A percentile compares a stretch with the other conserved stretches of the same genome.
Conservation (phyloP, 2,797 vertebrate species). For the Rhinatrema bivittatum region DNA sequence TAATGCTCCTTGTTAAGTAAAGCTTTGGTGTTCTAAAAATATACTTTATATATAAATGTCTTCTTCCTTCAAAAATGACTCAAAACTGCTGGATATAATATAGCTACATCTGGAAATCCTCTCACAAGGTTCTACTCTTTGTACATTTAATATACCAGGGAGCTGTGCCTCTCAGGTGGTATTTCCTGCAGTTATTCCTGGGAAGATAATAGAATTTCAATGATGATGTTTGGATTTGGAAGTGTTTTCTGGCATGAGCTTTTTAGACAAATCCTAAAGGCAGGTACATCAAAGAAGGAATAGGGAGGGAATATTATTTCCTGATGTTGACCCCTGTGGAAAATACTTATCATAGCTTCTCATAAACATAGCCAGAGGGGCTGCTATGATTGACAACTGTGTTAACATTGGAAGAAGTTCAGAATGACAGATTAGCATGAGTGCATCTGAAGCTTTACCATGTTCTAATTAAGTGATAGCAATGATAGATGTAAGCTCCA, state of each 20-base stretch:
- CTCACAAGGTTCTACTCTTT: neutral
- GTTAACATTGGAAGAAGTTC: conserved; percentile 51
- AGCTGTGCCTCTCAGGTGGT: neutral
- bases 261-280: conserved; percentile 27
- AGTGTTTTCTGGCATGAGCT: neutral
- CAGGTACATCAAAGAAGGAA: conserved; percentile 5
- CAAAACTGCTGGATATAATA: too few species aligned
- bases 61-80: too few species aligned
- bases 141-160: neutral
- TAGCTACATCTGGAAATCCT: neutral
- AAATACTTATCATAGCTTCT: conserved; percentile 8
- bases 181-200: neutral
- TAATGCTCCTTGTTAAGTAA: too few species aligned
- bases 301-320: neutral
- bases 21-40: too few species aligned
- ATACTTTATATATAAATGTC: too few species aligned
- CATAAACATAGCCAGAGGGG: conserved; percentile 32
- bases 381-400: conserved; percentile 45
- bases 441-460: conserved; percentile 56
- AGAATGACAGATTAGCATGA: conserved; percentile 59
- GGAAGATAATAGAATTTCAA: conserved; percentile 14
- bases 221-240: conserved; percentile 5
- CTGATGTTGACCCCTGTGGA: conserved; percentile 6
- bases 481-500: conserved; percentile 67
- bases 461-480: conserved; percentile 69